A percentile compares a stretch with the other conserved stretches of the same genome.
Conservation (phyloP, 2,113 vertebrate species). For the Pseudopodoces humilis region DNA sequence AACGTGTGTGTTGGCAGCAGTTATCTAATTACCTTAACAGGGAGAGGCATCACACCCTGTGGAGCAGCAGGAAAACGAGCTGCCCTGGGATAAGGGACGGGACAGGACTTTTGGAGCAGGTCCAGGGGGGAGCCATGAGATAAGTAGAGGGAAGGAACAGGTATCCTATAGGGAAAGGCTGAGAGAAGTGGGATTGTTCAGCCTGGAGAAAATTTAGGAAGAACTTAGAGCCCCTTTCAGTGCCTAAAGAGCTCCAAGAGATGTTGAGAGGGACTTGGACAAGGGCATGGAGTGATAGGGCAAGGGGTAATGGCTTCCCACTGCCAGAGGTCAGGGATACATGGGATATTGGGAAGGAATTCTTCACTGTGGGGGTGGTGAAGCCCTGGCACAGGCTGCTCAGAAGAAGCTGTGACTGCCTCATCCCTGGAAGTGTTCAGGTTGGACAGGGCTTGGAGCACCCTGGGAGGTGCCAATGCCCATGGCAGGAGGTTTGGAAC, state of each 20-base stretch:
- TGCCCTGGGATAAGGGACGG: not conserved
- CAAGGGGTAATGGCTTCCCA: not conserved
- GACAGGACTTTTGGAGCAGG: not conserved
- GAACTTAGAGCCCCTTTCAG: not conserved
- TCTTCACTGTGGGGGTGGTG: rapidly evolving
- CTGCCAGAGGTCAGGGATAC: not conserved
- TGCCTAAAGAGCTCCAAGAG: not conserved
- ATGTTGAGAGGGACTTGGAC: not conserved
- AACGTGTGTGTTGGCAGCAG: not conserved
- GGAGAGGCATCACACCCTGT: not conserved
- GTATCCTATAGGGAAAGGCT: not conserved
- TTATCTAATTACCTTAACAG: constrained; percentile 33
- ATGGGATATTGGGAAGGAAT: not conserved
- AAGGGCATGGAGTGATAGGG: not conserved
- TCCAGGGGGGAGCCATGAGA: not conserved
- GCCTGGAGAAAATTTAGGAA: not conserved
- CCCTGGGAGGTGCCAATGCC: not conserved
- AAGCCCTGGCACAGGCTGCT: not conserved
- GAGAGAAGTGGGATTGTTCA: not conserved
- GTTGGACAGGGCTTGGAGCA: not conserved
- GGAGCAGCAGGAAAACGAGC: not conserved
- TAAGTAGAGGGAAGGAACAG: not conserved
- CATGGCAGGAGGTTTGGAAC: not conserved
- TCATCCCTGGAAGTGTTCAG: too few species aligned
- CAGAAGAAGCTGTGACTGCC: not conserved